Evolutionary conservation across 2,888 invertebrate species (phyloP).

Genomic region (Notodonta ziczac): DNA sequence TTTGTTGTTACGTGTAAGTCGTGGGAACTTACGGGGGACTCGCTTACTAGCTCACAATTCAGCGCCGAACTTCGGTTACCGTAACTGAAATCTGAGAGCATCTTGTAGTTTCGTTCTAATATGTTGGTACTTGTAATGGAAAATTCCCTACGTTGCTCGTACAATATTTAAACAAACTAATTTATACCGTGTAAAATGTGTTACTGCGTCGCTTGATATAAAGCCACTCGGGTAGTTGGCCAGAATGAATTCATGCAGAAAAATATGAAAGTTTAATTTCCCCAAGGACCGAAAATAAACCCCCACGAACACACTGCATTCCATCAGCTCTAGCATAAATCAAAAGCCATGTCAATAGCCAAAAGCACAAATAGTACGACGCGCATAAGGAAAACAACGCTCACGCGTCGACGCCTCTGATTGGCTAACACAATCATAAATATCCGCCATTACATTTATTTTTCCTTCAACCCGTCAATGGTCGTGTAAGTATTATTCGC

Average conservation of each 20-base stretch:
- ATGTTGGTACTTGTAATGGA: constrained; percentile 34
- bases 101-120: constrained; percentile 41
- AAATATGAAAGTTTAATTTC: too few species aligned
- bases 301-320: too few species aligned
- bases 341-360: not conserved
- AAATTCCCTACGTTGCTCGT: constrained; percentile 18
- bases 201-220: too few species aligned
- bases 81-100: constrained; percentile 53
- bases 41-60: constrained; percentile 55
- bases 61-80: constrained; percentile 42
- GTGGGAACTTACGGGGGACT: constrained; percentile 21
- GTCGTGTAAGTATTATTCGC: too few species aligned
- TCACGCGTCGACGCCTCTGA: not conserved
- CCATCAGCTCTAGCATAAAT: too few species aligned
- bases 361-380: constrained; percentile 9
- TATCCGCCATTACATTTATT: constrained; percentile 17
- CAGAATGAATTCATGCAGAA: too few species aligned
- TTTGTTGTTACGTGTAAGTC: constrained; percentile 25
- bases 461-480: constrained; percentile 8
- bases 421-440: constrained; percentile 11
- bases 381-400: constrained; percentile 26
- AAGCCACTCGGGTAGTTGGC: too few species aligned
- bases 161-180: constrained; percentile 10
- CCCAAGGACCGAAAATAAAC: too few species aligned
- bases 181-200: not conserved